A percentile compares a stretch with the other conserved stretches of the same genome.
Conservation (phyloP, 1,140 invertebrate species). For the Nymphalis io region DNA sequence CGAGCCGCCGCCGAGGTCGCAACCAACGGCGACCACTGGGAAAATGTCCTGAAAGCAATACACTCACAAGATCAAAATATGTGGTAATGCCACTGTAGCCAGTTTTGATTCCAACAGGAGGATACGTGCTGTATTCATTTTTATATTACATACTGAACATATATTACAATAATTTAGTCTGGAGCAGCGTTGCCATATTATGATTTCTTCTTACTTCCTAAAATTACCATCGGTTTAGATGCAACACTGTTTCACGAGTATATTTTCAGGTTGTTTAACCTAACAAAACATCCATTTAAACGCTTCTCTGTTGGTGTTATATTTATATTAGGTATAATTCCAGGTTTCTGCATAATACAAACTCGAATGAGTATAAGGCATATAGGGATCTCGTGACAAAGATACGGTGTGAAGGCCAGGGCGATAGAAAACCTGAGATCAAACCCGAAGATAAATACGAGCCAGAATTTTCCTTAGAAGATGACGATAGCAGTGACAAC, state of each 20-base stretch:
- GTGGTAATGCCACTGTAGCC: slow-evolving; percentile 76
- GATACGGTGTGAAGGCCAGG: slow-evolving; percentile 50
- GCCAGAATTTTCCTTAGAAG: slow-evolving; percentile 76
- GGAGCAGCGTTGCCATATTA: slow-evolving; percentile 35
- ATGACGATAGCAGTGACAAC: slow-evolving; percentile 70
- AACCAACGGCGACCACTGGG: slow-evolving; percentile 77
- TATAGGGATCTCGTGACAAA: slow-evolving; percentile 68
- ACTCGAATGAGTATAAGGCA: slow-evolving; percentile 74
- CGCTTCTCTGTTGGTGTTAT: slow-evolving; percentile 38
- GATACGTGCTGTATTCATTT: slow-evolving; percentile 75
- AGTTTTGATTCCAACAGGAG: slow-evolving; percentile 57
- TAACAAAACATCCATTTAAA: slow-evolving; percentile 47
- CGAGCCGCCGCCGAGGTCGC: slow-evolving; percentile 73
- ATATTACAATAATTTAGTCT: slow-evolving; percentile 26
- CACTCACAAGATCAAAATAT: slow-evolving; percentile 77
- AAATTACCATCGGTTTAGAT: no score
- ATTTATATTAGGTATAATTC: slow-evolving; percentile 46
- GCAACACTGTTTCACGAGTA: slow-evolving; percentile 40
- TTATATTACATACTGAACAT: slow-evolving; percentile 59
- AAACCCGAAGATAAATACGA: slow-evolving; percentile 79
- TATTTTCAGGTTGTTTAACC: slow-evolving; percentile 54
- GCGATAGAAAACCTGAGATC: slow-evolving; percentile 59
- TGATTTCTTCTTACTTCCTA: background rate
- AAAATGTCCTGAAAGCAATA: slow-evolving; percentile 78
- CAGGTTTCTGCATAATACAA: slow-evolving; percentile 77